phyloP scores from a whole-genome alignment of 2,888 invertebrate species.

The Xestoiulus laeticollis region DNA sequence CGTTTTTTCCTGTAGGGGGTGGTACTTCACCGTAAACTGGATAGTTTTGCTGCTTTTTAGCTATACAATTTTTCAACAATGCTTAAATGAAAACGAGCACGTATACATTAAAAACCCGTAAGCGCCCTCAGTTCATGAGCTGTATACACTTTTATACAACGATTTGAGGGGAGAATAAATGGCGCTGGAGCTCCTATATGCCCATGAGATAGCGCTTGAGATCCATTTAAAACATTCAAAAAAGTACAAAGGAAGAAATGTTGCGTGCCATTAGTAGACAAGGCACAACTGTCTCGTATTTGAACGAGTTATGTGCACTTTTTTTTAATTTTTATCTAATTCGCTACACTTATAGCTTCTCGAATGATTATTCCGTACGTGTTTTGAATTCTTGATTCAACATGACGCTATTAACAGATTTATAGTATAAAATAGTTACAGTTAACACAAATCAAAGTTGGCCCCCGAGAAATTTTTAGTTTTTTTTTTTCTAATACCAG shows the following conservation, averaged over 20 bases:
- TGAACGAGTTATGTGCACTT: background rate
- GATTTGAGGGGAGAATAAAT: background rate
- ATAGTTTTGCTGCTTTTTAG: background rate
- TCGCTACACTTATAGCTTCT: conserved; percentile 20
- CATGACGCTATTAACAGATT: background rate
- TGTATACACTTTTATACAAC: background rate
- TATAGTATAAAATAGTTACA: background rate
- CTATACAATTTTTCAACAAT: conserved; percentile 3
- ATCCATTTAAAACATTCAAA: conserved; percentile 17
- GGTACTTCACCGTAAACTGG: background rate
- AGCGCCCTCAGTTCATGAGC: conserved; percentile 6
- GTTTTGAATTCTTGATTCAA: background rate
- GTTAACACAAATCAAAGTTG: background rate
- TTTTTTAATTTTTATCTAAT: background rate
- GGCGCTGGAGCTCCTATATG: background rate
- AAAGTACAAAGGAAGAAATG: conserved; percentile 13
- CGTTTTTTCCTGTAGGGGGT: background rate
- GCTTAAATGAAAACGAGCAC: conserved; percentile 3
- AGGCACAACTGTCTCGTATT: conserved; percentile 23
- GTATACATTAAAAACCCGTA: conserved; percentile 38
- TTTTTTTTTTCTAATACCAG: background rate
- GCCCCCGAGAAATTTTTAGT: background rate
- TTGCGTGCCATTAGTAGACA: background rate
- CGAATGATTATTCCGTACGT: background rate
- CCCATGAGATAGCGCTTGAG: conserved; percentile 31